Base-by-base conservation (phyloP, 2,888 invertebrate species). In the Brenthis daphne region DNA sequence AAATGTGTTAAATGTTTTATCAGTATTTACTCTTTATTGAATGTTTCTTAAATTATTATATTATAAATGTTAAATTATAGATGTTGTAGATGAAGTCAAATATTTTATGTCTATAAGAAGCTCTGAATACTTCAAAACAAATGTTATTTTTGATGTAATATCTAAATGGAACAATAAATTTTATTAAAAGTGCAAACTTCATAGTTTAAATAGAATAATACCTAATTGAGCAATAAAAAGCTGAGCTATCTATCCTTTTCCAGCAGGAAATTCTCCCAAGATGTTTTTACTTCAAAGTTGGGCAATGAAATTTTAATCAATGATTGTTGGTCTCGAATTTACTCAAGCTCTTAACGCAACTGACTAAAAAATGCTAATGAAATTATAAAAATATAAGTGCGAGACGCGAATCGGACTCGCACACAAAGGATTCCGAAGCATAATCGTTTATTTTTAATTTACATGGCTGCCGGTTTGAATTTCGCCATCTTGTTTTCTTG, bases 1-100 rank as follows among this genome's bases (percentile, higher is more conserved):
- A 81, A 79, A 78, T 89, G 82, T 89, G 88, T 90, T 89, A 83
- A 85, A 89, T 89, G 86, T 89, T 88, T 85, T 78, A 87, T 82
- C 87, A 89, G 88, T 89, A 86, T 89, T 91, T 75, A 76, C 84
- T 85, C 67, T 72, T 72, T 74, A 68, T 72, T 74, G 69, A 78
- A 84, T 84, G 87, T 85, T 86, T 88, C 67, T 81, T 74, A 81
- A 84, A 79, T 60, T 60, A 58, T 47, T 81, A 79, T 83, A 77
- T 51, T 51, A 63, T 86, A 83, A 85, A 86, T 88, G 87, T 88
- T 84, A 82, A 80, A 81, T 80, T 81, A 82, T 86, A 84, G 80
- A 56, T 78, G 85, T 88, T 86, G 90, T 82, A 74, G 73, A 85
- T 86, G 78, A 82, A 80, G 82, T 82, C 81, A 72, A 80, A 85